These are phyloP conservation scores for Charina bottae DNA, from an alignment of 2,113 vertebrate species.

Conservation along the genomic window DNA sequence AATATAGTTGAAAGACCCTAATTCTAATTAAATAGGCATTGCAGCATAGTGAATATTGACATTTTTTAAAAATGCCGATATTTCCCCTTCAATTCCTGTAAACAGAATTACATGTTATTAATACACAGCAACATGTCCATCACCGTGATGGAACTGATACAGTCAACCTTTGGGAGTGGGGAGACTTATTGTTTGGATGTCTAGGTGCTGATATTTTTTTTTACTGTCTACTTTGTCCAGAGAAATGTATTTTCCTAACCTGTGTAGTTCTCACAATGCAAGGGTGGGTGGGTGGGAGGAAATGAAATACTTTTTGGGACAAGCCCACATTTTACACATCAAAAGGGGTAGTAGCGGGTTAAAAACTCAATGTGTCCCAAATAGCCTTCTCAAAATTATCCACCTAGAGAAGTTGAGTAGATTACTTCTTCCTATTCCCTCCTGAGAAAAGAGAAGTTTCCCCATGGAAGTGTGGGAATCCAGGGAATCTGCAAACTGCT, in stretches of 20 bases:
- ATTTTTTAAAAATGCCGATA: neutral
- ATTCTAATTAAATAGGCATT: constrained; percentile 24
- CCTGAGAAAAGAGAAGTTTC: neutral
- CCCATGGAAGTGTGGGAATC: neutral
- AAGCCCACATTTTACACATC: neutral
- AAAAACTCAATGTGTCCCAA: neutral
- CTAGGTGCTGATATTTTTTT: neutral
- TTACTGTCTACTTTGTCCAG: too few species aligned
- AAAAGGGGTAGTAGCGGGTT: neutral
- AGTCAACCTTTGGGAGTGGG: too few species aligned
- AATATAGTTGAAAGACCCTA: neutral
- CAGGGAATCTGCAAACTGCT: neutral
- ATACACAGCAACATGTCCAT: neutral
- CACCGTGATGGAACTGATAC: neutral
- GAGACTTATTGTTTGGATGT: too few species aligned
- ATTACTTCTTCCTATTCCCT: neutral
- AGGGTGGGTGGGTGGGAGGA: too few species aligned
- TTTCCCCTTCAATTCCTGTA: neutral
- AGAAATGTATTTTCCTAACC: neutral
- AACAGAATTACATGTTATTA: neutral
- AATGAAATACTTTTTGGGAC: neutral
- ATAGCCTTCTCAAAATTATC: neutral
- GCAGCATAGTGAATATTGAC: constrained; percentile 18
- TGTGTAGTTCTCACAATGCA: neutral
- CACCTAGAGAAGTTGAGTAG: neutral